Evolutionary conservation across 37 sponge, comb jelly and placozoan species (phyloP).

Genomic region (Spongilla lacustris): DNA sequence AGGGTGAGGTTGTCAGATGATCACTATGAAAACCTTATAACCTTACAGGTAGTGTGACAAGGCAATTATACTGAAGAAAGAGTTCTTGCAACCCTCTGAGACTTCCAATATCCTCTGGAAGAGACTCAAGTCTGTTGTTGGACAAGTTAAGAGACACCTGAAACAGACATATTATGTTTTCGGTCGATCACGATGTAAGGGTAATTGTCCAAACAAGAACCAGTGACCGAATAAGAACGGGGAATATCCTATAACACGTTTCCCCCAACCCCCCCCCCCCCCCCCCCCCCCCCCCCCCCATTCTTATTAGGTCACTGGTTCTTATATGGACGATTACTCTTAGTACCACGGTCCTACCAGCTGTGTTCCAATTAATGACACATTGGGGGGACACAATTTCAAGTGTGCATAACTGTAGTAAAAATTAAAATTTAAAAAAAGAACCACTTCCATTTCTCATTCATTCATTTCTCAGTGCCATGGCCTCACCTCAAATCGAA

Average conservation of each 20-base stretch:
- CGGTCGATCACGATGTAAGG: not conserved
- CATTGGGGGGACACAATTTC: constrained; percentile 52
- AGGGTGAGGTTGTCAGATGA: not conserved
- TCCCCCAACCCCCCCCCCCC: not conserved
- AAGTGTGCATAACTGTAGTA: constrained; percentile 56
- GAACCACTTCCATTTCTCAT: not conserved
- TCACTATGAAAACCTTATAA: not conserved
- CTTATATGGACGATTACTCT: too few species aligned
- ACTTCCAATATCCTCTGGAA: constrained; percentile 62
- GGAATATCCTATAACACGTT: too few species aligned
- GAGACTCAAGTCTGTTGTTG: constrained; percentile 61
- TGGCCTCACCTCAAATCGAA: constrained; percentile 49
- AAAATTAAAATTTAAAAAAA: not conserved
- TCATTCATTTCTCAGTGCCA: too few species aligned
- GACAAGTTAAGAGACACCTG: constrained; percentile 79
- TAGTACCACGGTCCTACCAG: constrained; percentile 45
- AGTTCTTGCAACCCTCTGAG: constrained; percentile 58
- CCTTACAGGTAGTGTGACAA: constrained; percentile 67
- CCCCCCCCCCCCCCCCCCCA: not conserved
- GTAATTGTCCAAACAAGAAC: too few species aligned
- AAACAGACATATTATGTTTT: not conserved
- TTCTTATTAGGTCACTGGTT: too few species aligned
- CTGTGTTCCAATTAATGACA: constrained; percentile 50
- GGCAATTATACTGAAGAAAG: constrained; percentile 83
- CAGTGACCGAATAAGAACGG: too few species aligned